Base-by-base conservation (phyloP, 2,888 invertebrate species). In the Leptinotarsa peninsularis region DNA sequence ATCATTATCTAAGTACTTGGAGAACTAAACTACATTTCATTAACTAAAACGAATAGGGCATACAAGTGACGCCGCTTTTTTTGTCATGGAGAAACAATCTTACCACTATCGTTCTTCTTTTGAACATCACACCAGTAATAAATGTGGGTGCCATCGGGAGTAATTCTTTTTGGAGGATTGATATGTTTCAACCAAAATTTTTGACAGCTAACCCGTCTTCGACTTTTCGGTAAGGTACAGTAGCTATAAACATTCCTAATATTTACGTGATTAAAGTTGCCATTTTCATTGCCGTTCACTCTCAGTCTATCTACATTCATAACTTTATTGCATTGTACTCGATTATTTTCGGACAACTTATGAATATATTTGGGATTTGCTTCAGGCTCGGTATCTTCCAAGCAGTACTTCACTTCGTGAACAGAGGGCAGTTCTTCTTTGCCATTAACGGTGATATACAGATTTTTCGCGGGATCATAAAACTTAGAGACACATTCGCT, bases 81-180 rank as follows among this genome's bases (percentile, higher is more conserved):
- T 4, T 52, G n/a, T 5, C 2, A 52, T 52, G n/a, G n/a, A 52
- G n/a, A 52, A 74, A 67, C 70, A 60, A 66, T 73, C 83, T 87
- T 89, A 92, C 92, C 92, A 89, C 90, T 87, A 73, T 87, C 86
- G 71, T 88, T 86, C 83, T 89, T 90, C 84, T 90, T 91, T 83
- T 94, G 93, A 88, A 94, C 88, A 90, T 95, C 95, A 90, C 95
- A 95, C 95, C 95, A 95, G 90, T 95, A 95, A 91, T 94, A 94
- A 86, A 95, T 93, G 86, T 93, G 93, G 78, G 95, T 95, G 83
- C 95, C 95, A 89, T 96, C 95, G 49, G 95, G 93, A 74, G 95
- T 94, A 83, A 92, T 91, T 80, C 94, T 91, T 86, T 93, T 93
- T 76, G 95, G 95, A 80, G 95, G 94, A 84, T 91, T 88, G 77